These are phyloP conservation scores for Lepus americanus DNA, from an alignment of 2,113 vertebrate genomes.

Conservation along the genomic window DNA sequence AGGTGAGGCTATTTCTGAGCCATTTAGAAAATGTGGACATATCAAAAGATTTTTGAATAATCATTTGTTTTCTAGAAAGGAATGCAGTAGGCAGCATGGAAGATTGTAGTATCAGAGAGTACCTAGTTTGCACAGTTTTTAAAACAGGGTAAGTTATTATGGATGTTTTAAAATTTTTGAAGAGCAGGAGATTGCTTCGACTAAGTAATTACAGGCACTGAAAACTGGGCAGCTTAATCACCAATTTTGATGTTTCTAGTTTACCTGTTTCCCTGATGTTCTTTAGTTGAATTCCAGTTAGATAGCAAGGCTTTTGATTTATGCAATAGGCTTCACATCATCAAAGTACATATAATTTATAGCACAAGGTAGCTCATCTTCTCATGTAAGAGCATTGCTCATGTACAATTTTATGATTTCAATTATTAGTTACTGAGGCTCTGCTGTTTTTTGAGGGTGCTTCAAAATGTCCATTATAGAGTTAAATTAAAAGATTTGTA, in stretches of 20 bases:
- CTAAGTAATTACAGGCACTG: neutral
- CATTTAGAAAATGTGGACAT: neutral
- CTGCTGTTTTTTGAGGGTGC: neutral
- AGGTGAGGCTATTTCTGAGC: neutral
- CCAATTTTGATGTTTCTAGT: slow-evolving; percentile 11
- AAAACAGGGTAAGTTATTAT: neutral
- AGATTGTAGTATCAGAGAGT: neutral
- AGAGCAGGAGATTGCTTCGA: neutral
- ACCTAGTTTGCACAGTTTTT: neutral
- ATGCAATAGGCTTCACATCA: neutral
- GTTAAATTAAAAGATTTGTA: too few relatives aligned
- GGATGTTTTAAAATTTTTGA: slow-evolving; percentile 16
- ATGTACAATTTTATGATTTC: slow-evolving; percentile 15
- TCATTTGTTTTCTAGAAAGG: slow-evolving; percentile 37
- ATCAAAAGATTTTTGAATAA: slow-evolving; percentile 28
- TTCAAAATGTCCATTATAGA: too few relatives aligned
- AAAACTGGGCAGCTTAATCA: slow-evolving; percentile 6
- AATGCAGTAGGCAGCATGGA: neutral
- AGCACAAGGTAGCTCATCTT: neutral
- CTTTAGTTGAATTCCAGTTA: neutral
- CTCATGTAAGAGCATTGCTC: neutral
- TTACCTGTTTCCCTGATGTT: neutral
- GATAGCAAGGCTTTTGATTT: neutral
- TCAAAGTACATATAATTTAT: neutral
- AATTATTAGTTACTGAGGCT: neutral